phyloP scores from a whole-genome alignment of 2,888 invertebrate genomes.

The Napeogenes sylphis region DNA sequence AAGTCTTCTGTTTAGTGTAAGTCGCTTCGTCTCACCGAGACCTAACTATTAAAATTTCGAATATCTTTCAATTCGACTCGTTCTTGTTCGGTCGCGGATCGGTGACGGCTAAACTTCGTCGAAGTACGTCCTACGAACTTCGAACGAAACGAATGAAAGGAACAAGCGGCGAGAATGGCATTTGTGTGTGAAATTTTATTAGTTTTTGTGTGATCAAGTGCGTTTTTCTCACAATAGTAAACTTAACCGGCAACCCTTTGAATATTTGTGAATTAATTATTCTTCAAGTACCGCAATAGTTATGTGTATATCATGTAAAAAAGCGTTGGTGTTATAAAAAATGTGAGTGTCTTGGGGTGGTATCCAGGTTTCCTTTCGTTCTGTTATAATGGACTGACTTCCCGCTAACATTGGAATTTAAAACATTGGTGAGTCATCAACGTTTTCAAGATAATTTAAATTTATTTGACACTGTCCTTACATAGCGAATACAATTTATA shows the following conservation, averaged over 20 bases:
- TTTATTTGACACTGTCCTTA: not conserved
- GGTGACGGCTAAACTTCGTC: conserved; percentile 22
- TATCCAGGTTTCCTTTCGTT: conserved; percentile 66
- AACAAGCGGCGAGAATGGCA: conserved; percentile 55
- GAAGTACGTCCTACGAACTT: conserved; percentile 26
- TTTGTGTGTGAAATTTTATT: conserved; percentile 68
- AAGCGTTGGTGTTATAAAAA: conserved; percentile 55
- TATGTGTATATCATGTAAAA: conserved; percentile 49
- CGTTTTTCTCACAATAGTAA: conserved; percentile 57
- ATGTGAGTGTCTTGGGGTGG: conserved; percentile 62
- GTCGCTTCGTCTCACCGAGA: too few species aligned
- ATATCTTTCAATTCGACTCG: conserved; percentile 40
- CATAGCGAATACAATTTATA: not conserved
- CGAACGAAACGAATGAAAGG: conserved; percentile 48
- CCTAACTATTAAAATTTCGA: too few species aligned
- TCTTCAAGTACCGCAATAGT: conserved; percentile 34
- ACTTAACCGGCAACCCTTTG: conserved; percentile 45
- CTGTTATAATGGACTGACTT: conserved; percentile 64
- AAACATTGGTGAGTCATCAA: conserved; percentile 75
- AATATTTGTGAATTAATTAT: conserved; percentile 45
- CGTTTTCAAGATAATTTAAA: conserved; percentile 42
- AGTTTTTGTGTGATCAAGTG: conserved; percentile 68
- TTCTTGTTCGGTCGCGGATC: conserved; percentile 30
- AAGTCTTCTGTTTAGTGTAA: too few species aligned
- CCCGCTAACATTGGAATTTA: conserved; percentile 74